phyloP scores from a whole-genome alignment of 2,113 vertebrate genomes.

The Phainopepla nitens region DNA sequence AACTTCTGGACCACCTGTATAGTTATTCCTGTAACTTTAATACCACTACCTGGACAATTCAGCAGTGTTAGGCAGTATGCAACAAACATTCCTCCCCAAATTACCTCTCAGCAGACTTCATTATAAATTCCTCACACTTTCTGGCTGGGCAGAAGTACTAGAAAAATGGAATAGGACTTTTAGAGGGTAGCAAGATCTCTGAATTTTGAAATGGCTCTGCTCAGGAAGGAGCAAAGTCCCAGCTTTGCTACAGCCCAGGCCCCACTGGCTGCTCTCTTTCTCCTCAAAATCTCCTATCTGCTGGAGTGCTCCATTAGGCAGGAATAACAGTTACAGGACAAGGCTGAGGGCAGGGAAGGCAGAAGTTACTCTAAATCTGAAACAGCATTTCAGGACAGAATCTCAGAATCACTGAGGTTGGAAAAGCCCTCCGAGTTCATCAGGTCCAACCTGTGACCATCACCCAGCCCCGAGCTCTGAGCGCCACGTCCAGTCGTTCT shows the following conservation, averaged over 20 bases:
- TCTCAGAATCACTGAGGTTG: background rate
- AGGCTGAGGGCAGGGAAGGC: background rate
- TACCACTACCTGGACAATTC: background rate
- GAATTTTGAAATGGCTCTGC: background rate
- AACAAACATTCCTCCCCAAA: background rate
- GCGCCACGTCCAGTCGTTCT: background rate
- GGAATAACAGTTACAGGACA: background rate
- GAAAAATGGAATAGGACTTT: accelerated
- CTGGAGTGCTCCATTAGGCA: background rate
- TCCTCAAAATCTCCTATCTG: background rate
- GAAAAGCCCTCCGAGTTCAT: background rate
- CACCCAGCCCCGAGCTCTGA: background rate
- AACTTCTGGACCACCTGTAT: background rate
- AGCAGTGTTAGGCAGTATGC: accelerated
- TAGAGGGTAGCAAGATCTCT: background rate
- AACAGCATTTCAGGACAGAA: background rate
- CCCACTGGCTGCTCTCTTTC: background rate
- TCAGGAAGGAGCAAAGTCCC: background rate
- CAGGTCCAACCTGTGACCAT: accelerated
- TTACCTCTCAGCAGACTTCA: background rate
- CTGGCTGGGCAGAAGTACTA: accelerated
- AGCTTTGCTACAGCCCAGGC: background rate
- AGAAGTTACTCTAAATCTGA: background rate
- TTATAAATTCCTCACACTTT: background rate
- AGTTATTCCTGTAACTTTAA: background rate